Conservation (phyloP, 2,113 vertebrate genomes). For the Rhizomys pruinosus region DNA sequence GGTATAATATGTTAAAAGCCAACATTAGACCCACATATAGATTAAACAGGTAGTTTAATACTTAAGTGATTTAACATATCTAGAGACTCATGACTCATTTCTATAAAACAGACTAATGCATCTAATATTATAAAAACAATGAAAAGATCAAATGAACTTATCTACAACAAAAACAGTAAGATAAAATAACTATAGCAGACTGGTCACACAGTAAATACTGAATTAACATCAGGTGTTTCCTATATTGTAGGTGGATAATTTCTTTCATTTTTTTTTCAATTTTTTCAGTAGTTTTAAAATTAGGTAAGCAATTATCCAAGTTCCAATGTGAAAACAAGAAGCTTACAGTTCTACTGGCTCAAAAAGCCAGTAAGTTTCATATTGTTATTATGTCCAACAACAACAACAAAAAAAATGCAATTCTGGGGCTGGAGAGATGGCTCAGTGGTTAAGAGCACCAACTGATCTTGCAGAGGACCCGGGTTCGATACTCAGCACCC, state of each 20-base stretch:
- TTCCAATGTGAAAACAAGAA: neutral
- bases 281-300: conserved; percentile 40
- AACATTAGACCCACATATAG: neutral
- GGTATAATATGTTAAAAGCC: neutral
- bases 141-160: conserved; percentile 41
- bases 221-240: conserved; percentile 42
- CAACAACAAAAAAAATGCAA: too few species aligned
- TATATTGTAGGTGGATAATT: conserved; percentile 8
- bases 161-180: neutral
- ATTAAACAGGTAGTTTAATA: neutral
- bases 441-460: too few species aligned
- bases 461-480: too few species aligned
- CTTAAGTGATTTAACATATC: conserved; percentile 31
- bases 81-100: conserved; percentile 9
- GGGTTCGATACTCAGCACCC: too few species aligned
- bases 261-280: conserved; percentile 43
- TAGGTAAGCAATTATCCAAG: conserved; percentile 7
- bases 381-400: neutral
- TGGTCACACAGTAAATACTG: conserved; percentile 10
- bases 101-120: conserved; percentile 23
- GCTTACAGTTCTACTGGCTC: neutral
- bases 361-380: conserved; percentile 14
- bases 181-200: conserved; percentile 36
- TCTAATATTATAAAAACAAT: neutral
- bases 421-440: too few species aligned